Evolutionary conservation across 2,888 invertebrate species (phyloP).

Genomic region (Polietes domitor): DNA sequence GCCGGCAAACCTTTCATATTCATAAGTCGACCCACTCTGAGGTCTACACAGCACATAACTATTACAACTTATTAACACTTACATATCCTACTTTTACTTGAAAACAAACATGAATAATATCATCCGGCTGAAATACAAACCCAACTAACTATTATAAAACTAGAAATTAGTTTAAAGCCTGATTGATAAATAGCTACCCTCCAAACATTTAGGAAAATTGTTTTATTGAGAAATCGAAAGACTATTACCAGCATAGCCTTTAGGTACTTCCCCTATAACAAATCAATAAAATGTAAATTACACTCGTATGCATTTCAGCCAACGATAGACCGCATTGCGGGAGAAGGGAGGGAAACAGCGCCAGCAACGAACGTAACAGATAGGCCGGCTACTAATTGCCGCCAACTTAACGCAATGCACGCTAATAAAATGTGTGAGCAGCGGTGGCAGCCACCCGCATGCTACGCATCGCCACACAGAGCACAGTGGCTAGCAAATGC

Average conservation of each 20-base stretch:
- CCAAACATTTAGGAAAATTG: no score
- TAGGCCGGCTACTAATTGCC: slow-evolving; percentile 13
- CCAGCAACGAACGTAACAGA: background rate
- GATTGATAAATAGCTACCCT: no score
- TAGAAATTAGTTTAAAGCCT: no score
- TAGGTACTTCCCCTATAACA: no score
- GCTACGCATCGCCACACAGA: background rate
- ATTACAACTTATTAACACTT: slow-evolving; percentile 60
- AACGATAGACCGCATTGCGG: no score
- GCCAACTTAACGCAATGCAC: slow-evolving; percentile 10
- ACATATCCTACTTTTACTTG: slow-evolving; percentile 29
- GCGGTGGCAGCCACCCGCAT: slow-evolving; percentile 22
- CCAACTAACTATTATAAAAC: no score
- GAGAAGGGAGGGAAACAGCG: background rate
- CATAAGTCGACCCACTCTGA: background rate
- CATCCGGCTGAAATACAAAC: background rate
- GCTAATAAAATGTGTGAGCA: background rate
- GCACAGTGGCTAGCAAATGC: background rate
- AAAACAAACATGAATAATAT: background rate
- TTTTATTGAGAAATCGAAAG: no score
- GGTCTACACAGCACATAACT: slow-evolving; percentile 52
- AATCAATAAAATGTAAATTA: no score
- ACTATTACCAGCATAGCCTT: no score
- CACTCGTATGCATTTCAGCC: background rate
- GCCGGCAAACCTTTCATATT: no score